These are phyloP conservation scores for Drosophila ironensis DNA, from an alignment of 1,140 invertebrate genomes.

Conservation along the genomic window DNA sequence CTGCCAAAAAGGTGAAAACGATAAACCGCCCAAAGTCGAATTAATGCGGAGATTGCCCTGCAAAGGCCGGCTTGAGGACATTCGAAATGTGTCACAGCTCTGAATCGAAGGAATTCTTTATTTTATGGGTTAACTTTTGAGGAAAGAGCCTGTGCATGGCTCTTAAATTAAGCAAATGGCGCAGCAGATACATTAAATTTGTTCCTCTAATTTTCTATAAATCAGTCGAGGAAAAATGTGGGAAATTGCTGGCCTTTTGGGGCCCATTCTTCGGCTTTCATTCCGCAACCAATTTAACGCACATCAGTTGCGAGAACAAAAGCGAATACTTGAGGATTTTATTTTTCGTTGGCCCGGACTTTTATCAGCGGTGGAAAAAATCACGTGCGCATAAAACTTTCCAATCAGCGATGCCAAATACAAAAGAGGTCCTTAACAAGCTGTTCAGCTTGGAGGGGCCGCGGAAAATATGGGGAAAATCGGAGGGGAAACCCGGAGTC, in stretches of 20 bases:
- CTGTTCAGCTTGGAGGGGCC: constrained; percentile 33
- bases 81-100: constrained; percentile 24
- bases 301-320: constrained; percentile 37
- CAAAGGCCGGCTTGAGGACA: not conserved
- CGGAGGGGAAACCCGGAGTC: not conserved
- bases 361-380: constrained; percentile 62
- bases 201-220: too few species aligned
- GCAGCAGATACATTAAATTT: too few species aligned
- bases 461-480: not conserved
- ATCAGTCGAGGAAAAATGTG: too few species aligned
- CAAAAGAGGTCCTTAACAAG: constrained; percentile 78
- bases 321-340: constrained; percentile 23
- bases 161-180: too few species aligned
- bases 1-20: constrained; percentile 39
- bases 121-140: not conserved
- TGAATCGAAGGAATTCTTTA: constrained; percentile 1
- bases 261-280: not conserved
- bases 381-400: constrained; percentile 79
- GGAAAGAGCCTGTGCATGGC: not conserved
- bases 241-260: not conserved
- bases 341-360: constrained; percentile 11
- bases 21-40: constrained; percentile 45
- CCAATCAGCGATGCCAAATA: constrained; percentile 66
- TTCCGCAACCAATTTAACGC: constrained; percentile 46
- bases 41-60: constrained; percentile 47